Percentiles rank a stretch among this genome's conserved stretches.
These are phyloP conservation scores for Platyura marginata DNA, from an alignment of 1,140 invertebrate genomes.

Conservation along the genomic window DNA sequence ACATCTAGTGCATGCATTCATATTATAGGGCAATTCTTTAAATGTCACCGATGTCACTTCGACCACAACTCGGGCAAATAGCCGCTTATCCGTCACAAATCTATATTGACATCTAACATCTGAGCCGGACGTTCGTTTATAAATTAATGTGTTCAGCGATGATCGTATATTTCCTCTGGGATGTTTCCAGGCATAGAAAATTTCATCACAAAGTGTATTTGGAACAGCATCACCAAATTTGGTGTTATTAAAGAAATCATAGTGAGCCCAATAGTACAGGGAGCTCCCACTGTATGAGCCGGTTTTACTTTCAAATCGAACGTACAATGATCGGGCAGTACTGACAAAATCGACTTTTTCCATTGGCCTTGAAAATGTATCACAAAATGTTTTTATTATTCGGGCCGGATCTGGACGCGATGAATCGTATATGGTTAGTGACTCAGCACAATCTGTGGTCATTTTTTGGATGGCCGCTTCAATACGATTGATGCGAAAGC, in stretches of 20 bases:
- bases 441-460: conserved; percentile 75
- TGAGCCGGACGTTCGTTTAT: conserved; percentile 45
- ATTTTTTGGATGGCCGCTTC: conserved; percentile 71
- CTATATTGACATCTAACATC: conserved; percentile 64
- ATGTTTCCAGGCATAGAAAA: conserved; percentile 59
- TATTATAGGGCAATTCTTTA: conserved; percentile 55
- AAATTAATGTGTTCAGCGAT: conserved; percentile 68
- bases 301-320: conserved; percentile 75
- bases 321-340: conserved; percentile 64
- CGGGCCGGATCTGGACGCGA: conserved; percentile 66
- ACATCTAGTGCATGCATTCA: conserved; percentile 59
- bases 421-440: conserved; percentile 70
- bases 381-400: conserved; percentile 83
- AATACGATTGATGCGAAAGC: conserved; percentile 74
- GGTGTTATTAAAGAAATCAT: conserved; percentile 82
- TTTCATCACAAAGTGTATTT: conserved; percentile 66
- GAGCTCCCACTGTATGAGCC: conserved; percentile 77
- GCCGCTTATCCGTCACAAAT: conserved; percentile 59
- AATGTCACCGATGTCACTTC: conserved; percentile 25
- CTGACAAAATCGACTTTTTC: conserved; percentile 84
- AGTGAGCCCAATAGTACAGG: conserved; percentile 80
- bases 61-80: conserved; percentile 62
- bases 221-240: conserved; percentile 59
- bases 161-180: conserved; percentile 51
- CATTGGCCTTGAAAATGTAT: conserved; percentile 78